Evolutionary conservation across 2,113 vertebrate species (phyloP).

Genomic region (Andinoacara biseriatus): DNA sequence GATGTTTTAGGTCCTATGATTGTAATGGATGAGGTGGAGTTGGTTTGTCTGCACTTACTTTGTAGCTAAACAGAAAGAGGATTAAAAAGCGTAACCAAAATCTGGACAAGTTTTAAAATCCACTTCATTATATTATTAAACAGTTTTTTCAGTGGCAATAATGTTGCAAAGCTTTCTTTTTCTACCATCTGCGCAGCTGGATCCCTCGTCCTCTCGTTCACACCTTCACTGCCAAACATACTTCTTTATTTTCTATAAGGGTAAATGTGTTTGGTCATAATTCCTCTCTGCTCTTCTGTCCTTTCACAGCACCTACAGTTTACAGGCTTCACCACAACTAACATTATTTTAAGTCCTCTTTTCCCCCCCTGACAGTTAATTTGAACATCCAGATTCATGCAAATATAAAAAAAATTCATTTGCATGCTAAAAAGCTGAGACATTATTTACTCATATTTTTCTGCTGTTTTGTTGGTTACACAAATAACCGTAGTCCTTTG

Average conservation of each 20-base stretch:
- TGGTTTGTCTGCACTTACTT: background rate
- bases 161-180: background rate
- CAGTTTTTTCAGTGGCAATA: background rate
- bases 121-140: background rate
- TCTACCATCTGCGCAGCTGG: background rate
- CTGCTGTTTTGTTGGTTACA: background rate
- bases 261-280: background rate
- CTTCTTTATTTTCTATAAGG: background rate
- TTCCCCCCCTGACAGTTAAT: background rate
- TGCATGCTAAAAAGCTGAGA: background rate
- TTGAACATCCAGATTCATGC: background rate
- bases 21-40: background rate
- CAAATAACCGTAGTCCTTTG: background rate
- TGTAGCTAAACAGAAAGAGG: background rate
- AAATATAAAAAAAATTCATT: background rate
- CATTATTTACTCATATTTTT: background rate
- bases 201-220: background rate
- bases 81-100: background rate
- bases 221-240: background rate
- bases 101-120: background rate
- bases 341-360: background rate
- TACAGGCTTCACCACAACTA: background rate
- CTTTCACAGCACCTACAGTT: background rate
- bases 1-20: background rate
- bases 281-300: background rate